These are phyloP conservation scores for Agrotis exclamationis DNA, from an alignment of 2,888 invertebrate genomes.

Conservation along the genomic window DNA sequence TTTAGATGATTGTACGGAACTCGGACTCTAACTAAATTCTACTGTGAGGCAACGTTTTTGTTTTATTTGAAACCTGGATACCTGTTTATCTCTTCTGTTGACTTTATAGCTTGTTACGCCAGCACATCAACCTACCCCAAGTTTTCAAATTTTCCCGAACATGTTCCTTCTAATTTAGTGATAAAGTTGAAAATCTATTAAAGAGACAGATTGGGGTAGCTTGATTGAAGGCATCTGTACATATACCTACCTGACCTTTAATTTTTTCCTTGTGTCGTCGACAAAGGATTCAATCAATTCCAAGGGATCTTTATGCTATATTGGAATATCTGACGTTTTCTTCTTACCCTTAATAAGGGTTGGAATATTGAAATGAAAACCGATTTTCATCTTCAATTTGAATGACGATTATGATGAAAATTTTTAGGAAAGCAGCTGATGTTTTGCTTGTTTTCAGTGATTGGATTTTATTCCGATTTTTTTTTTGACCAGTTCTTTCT, in stretches of 20 bases:
- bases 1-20: too few species aligned
- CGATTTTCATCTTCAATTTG: conserved; percentile 69
- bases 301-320: conserved; percentile 29
- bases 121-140: too few species aligned
- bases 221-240: too few species aligned
- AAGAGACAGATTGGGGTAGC: too few species aligned
- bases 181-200: too few species aligned
- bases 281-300: conserved; percentile 49
- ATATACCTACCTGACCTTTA: conserved; percentile 1
- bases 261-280: conserved; percentile 23
- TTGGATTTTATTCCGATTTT: conserved; percentile 23
- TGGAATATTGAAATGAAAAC: conserved; percentile 69
- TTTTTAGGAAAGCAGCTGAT: conserved; percentile 8
- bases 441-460: conserved; percentile 16
- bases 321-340: conserved; percentile 43
- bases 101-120: conserved; percentile 12
- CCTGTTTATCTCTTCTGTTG: not conserved
- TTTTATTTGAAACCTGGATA: not conserved
- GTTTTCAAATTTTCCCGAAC: too few species aligned
- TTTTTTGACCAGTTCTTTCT: conserved; percentile 5
- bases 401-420: conserved; percentile 70
- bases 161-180: too few species aligned
- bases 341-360: conserved; percentile 39
- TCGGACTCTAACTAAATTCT: too few species aligned
- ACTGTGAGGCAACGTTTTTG: too few species aligned